A percentile compares a stretch with the other conserved stretches of the same genome.
These are phyloP conservation scores for Labeo catla DNA, from an alignment of 2,113 vertebrate species.

Conservation along the genomic window DNA sequence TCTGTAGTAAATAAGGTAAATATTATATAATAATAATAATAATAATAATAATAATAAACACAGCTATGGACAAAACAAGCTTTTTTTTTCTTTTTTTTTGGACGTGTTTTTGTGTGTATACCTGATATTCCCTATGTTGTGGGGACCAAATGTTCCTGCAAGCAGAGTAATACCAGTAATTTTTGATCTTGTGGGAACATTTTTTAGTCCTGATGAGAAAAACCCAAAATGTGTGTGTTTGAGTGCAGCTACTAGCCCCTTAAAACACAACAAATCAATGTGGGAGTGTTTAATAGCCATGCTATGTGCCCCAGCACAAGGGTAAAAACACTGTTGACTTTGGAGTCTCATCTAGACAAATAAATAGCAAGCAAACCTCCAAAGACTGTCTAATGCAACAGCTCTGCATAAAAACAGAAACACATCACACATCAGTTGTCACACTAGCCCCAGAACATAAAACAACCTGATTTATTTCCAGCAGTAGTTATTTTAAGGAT, in stretches of 20 bases:
- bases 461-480: conserved; percentile 17
- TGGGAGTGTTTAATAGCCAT: not conserved
- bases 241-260: not conserved
- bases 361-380: conserved; percentile 3
- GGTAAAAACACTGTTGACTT: conserved; percentile 10
- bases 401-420: conserved; percentile 27
- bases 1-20: no score
- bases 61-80: no score
- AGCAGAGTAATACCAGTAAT: no score
- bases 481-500: conserved; percentile 19
- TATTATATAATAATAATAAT: no score
- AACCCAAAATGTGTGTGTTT: not conserved
- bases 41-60: no score
- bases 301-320: conserved; percentile 12
- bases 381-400: conserved; percentile 11
- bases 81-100: no score
- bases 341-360: conserved; percentile 2
- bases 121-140: no score
- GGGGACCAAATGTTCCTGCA: no score
- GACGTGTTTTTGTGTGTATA: no score
- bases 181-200: no score
- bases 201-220: no score
- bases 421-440: conserved; percentile 19
- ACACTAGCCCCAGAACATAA: conserved; percentile 1
- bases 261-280: conserved; percentile 21